A percentile compares a stretch with the other conserved stretches of the same genome.
Evolutionary conservation across 1,140 invertebrate genomes (phyloP).

Genomic region (Apis florea): DNA sequence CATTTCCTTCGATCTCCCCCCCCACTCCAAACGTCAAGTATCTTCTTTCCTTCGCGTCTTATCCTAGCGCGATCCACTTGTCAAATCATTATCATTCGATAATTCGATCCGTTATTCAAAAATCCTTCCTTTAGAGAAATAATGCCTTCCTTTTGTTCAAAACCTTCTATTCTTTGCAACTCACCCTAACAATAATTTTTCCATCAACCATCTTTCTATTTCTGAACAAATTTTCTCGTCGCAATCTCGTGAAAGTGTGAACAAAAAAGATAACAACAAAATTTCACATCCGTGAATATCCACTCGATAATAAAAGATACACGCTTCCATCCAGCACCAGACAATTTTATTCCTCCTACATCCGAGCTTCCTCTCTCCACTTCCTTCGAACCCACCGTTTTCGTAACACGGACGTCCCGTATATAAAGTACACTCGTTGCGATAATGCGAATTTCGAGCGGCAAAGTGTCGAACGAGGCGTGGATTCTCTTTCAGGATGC

Average conservation of each 20-base stretch:
- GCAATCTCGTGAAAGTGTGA: too few relatives aligned
- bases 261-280: too few relatives aligned
- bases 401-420: neutral
- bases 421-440: slow-evolving; percentile 16
- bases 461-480: neutral
- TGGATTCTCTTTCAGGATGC: neutral
- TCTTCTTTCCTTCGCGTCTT: neutral
- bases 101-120: neutral
- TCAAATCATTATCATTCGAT: neutral
- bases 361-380: neutral
- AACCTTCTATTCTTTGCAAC: too few relatives aligned
- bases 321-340: neutral
- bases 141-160: too few relatives aligned
- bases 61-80: neutral
- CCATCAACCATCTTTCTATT: too few relatives aligned
- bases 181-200: too few relatives aligned
- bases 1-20: slow-evolving; percentile 15
- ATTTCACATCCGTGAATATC: too few relatives aligned
- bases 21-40: neutral
- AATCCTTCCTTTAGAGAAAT: too few relatives aligned
- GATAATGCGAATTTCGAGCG: slow-evolving; percentile 18
- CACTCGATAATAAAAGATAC: neutral
- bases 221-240: too few relatives aligned
- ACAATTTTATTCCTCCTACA: neutral
- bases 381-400: neutral